Conservation (phyloP, 2,797 vertebrate genomes). For the Pangasius macronema region DNA sequence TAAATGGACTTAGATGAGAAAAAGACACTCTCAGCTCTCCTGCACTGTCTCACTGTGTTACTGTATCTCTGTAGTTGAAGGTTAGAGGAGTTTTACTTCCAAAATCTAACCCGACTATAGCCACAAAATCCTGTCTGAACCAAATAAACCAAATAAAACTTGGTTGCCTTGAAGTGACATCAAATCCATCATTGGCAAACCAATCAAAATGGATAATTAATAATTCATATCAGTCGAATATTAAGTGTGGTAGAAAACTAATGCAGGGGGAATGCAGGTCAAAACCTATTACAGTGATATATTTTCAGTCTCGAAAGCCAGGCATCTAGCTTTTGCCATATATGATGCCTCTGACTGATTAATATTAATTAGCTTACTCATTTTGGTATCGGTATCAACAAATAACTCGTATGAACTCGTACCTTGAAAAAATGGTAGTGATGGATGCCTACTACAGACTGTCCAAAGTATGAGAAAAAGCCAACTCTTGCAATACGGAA, state of each 20-base stretch:
- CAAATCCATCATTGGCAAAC: background rate
- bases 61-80: background rate
- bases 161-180: background rate
- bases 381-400: background rate
- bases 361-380: background rate
- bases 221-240: background rate
- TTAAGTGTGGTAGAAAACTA: background rate
- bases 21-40: background rate
- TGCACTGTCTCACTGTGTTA: conserved; percentile 13
- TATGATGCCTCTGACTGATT: background rate
- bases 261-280: background rate
- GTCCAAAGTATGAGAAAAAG: background rate
- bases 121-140: background rate
- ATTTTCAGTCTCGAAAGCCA: background rate
- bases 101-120: background rate
- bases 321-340: background rate
- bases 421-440: background rate
- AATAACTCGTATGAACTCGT: background rate
- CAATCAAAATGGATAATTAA: conserved; percentile 15
- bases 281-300: background rate
- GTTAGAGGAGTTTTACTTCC: background rate
- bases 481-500: background rate
- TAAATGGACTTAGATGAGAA: conserved; percentile 22
- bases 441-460: background rate
- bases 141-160: conserved; percentile 4